Percentiles rank a stretch among this genome's conserved stretches.
These are phyloP conservation scores for Pongo pygmaeus DNA, from an alignment of 2,113 vertebrate genomes.

Conservation along the genomic window DNA sequence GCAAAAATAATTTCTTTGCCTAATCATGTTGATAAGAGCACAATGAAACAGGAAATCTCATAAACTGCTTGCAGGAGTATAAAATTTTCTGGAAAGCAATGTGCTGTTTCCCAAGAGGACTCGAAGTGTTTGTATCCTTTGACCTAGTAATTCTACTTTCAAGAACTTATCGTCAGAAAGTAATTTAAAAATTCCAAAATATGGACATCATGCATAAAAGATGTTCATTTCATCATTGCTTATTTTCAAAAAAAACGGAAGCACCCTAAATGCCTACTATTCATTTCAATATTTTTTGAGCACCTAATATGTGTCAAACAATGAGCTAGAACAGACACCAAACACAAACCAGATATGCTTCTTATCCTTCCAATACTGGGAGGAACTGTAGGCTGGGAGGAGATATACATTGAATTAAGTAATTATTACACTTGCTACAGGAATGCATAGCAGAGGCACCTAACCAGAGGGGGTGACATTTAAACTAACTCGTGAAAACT, in stretches of 20 bases:
- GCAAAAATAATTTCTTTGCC: background rate
- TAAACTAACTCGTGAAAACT: background rate
- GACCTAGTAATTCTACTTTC: slow-evolving; percentile 38
- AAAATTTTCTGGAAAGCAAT: slow-evolving; percentile 39
- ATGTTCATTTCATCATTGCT: background rate
- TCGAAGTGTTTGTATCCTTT: background rate
- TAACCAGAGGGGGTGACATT: background rate
- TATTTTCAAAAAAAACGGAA: background rate
- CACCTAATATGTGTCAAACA: background rate
- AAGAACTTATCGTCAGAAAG: slow-evolving; percentile 20
- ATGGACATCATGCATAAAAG: background rate
- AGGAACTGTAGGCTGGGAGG: background rate
- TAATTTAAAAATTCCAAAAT: slow-evolving; percentile 2
- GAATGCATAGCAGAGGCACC: background rate
- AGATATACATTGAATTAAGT: background rate
- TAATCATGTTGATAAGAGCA: background rate
- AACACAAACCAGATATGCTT: background rate
- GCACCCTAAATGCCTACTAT: background rate
- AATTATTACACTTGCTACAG: background rate
- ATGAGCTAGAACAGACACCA: background rate
- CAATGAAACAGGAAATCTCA: background rate
- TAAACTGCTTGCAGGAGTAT: background rate
- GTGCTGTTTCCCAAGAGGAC: background rate
- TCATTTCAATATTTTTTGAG: background rate
- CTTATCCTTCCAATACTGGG: background rate